These are phyloP conservation scores for Bombyx mori DNA, from an alignment of 1,140 invertebrate genomes.

Conservation along the genomic window ASM3026992v2 NC_085127.1:8254001-8254500, in stretches of 20 bases:
- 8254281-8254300: neutral
- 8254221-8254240: slow-evolving; percentile 9
- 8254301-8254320: neutral
- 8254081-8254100: slow-evolving; percentile 25
- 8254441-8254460: no score
- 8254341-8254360: no score
- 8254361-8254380: no score
- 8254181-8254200: slow-evolving; percentile 23
- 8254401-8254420: no score
- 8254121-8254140: slow-evolving; percentile 28
- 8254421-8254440: no score
- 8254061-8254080: slow-evolving; percentile 26
- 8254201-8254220: slow-evolving; percentile 21
- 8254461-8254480: no score
- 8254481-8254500: no score
- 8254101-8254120: slow-evolving; percentile 27
- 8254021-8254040: neutral
- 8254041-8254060: slow-evolving; percentile 24
- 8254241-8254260: slow-evolving; percentile 13
- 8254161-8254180: slow-evolving; percentile 21
- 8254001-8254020: neutral
- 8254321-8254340: neutral
- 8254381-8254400: no score
- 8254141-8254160: slow-evolving; percentile 19
- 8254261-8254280: slow-evolving; percentile 17